Percentiles rank a stretch among this genome's conserved stretches.
Evolutionary conservation across 2,113 vertebrate genomes (phyloP).

Genomic region (Sprattus sprattus): DNA sequence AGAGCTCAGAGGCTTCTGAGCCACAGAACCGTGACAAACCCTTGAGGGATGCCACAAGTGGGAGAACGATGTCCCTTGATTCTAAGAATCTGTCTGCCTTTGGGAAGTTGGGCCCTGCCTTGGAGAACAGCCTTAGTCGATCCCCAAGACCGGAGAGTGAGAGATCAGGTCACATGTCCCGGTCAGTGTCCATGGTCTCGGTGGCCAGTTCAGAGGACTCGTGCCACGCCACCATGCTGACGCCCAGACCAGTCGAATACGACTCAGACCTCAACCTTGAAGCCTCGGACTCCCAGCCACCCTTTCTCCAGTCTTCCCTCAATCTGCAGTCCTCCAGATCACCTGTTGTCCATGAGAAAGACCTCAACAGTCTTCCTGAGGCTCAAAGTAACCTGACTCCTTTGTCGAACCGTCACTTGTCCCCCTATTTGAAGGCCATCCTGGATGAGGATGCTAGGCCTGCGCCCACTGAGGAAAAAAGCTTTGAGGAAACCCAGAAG

Average conservation of each 20-base stretch:
- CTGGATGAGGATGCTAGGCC: conserved; percentile 84
- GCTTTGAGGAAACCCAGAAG: conserved; percentile 71
- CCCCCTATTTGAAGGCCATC: conserved; percentile 81
- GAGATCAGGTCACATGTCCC: conserved; percentile 81
- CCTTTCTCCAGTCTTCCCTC: conserved; percentile 87
- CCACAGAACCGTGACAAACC: conserved; percentile 76
- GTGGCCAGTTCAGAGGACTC: conserved; percentile 94
- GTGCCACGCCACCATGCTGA: conserved; percentile 81
- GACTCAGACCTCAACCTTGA: conserved; percentile 89
- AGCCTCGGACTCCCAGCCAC: conserved; percentile 86
- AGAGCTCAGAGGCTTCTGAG: conserved; percentile 88
- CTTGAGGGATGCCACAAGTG: conserved; percentile 78
- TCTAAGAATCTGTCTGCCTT: conserved; percentile 69
- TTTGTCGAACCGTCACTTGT: conserved; percentile 70
- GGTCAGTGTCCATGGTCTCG: conserved; percentile 88
- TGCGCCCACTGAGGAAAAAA: conserved; percentile 73
- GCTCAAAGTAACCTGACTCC: conserved; percentile 71
- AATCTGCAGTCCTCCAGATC: conserved; percentile 84
- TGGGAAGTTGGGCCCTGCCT: conserved; percentile 69
- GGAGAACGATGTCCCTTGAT: conserved; percentile 83
- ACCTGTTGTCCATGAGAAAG: conserved; percentile 82
- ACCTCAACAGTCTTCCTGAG: conserved; percentile 77
- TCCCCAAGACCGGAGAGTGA: conserved; percentile 89
- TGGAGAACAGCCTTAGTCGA: conserved; percentile 80
- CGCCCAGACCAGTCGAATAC: conserved; percentile 82